Base-by-base conservation (phyloP, 2,888 invertebrate species). In the Andrena chrysosceles region DNA sequence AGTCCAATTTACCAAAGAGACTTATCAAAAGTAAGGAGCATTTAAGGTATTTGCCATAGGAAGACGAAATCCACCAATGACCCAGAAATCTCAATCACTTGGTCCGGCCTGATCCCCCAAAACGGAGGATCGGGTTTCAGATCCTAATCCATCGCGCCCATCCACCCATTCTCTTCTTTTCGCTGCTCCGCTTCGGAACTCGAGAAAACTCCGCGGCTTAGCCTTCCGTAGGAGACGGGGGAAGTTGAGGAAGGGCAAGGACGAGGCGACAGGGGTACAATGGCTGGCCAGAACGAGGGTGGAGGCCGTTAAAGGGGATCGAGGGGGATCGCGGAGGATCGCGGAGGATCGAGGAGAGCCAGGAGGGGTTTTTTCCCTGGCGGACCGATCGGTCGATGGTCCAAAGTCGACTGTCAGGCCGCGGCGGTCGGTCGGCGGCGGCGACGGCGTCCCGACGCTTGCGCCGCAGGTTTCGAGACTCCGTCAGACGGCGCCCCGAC, bases 401-500 rank as follows among this genome's bases (percentile, higher is more conserved):
- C 89, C 89, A 92, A 89, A 91, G 91, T 89, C 89, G 90, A 93
- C 93, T 92, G 92, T 90, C 87, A 71, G 85, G 83, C 78, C 83
- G 77, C 76, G 80, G 66, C 76, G 81, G 81, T 77, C 84, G 84
- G 82, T 73, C 84, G 84, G 84, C 83, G 83, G 84, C 85, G 88
- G 85, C 83, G 83, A 83, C 85, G 88, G 87, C 87, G 88, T 85
- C 87, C 84, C 86, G 91, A 91, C 91, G 91, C 92, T 86, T 92
- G 92, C 92, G 93, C 92, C 83, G 64, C 79, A 71, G 82, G 84
- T 66, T 52, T 62, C 68, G 70, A 77, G 60, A 81, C 59, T 84
- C 90, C 88, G 89, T 88, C 85, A 89, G 90, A 89, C 90, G 90
- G 90, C 90, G 90, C 90, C 89, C 84, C 88, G 87, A 89, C 87